phyloP scores from a whole-genome alignment of 37 sponge, comb jelly and placozoan species.

The Oopsacas minuta region DNA sequence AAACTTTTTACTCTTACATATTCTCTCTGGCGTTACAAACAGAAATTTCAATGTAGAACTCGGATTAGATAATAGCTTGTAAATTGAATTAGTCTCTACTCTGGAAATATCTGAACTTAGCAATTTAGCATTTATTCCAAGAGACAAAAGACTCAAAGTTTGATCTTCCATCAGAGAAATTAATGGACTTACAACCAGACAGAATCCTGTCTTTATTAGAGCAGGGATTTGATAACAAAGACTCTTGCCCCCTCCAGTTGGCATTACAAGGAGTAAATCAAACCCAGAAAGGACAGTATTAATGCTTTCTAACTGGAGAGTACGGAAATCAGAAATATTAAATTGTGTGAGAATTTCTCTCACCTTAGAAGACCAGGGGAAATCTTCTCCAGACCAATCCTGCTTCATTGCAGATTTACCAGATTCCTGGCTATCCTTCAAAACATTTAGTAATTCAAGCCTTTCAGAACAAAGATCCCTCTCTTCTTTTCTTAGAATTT shows the following conservation, averaged over 20 bases:
- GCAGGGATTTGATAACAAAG: conserved; percentile 93
- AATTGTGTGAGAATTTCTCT: conserved; percentile 21
- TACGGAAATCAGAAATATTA: conserved; percentile 45
- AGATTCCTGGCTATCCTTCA: not conserved
- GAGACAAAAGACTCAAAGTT: conserved; percentile 36
- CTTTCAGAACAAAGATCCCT: not conserved
- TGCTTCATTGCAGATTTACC: not conserved
- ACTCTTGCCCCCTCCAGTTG: conserved; percentile 96
- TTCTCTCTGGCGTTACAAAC: conserved; percentile 88
- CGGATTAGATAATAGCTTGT: conserved; percentile 35
- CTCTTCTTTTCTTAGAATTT: not conserved
- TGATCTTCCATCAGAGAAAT: conserved; percentile 94
- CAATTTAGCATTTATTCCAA: conserved; percentile 39
- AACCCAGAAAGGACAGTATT: conserved; percentile 52
- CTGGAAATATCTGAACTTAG: conserved; percentile 41
- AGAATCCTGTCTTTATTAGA: conserved; percentile 40
- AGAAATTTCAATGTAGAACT: conserved; percentile 42
- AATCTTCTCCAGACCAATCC: not conserved
- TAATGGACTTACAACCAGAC: conserved; percentile 86
- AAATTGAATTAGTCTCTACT: conserved; percentile 38
- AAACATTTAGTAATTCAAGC: not conserved
- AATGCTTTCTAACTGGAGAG: conserved; percentile 53
- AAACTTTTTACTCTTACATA: conserved; percentile 68
- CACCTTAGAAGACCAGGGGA: not conserved
- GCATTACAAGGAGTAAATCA: conserved; percentile 87